Conservation (phyloP, 2,888 invertebrate species). For the Agrochola lychnidis region DNA sequence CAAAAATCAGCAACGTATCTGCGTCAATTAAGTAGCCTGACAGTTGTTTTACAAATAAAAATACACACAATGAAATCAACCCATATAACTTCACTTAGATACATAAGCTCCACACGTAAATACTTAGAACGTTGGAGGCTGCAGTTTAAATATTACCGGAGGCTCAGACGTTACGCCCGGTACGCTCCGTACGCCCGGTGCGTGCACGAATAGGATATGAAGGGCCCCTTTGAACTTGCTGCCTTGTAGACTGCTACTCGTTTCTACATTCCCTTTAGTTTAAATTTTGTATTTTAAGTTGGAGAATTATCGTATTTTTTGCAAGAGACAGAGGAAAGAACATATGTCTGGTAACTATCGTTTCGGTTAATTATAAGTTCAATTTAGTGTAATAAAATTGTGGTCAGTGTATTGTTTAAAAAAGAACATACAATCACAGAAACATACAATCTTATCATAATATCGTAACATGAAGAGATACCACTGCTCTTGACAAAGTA, state of each 20-base stretch:
- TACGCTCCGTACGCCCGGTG: slow-evolving; percentile 47
- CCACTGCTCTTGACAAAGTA: not conserved
- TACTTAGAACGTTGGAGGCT: slow-evolving; percentile 31
- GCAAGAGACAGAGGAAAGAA: not conserved
- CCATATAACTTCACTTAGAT: not conserved
- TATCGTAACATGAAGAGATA: not conserved
- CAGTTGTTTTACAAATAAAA: not conserved
- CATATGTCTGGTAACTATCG: not conserved
- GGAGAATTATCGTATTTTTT: not conserved
- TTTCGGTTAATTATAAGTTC: not conserved
- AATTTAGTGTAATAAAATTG: not conserved
- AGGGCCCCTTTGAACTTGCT: slow-evolving; percentile 56
- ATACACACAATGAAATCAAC: not conserved
- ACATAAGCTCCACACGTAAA: not conserved
- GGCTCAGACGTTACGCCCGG: slow-evolving; percentile 53
- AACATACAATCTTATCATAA: not conserved
- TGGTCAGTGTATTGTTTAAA: not conserved
- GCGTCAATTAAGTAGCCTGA: not conserved
- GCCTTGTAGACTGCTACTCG: slow-evolving; percentile 18
- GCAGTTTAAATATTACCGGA: slow-evolving; percentile 69
- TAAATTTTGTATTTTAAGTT: slow-evolving; percentile 3
- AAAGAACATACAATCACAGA: too few relatives aligned
- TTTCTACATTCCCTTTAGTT: not conserved
- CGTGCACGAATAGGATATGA: slow-evolving; percentile 74
- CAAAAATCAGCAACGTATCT: not conserved